Evolutionary conservation across 2,113 vertebrate species (phyloP).

Genomic region (Pachypanchax playfairii): DNA sequence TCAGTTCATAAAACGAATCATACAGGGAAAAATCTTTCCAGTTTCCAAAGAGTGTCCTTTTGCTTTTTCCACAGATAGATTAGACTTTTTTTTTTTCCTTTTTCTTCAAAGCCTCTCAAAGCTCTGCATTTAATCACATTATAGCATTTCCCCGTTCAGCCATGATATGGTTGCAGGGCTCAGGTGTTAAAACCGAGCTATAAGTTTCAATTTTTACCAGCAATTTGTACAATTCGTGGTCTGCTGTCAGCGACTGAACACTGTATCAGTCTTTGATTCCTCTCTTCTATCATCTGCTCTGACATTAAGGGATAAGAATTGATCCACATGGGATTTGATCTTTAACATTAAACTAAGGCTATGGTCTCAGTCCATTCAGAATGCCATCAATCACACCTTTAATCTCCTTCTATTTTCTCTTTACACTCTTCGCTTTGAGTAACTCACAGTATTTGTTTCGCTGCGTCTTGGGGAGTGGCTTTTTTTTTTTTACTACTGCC

Average conservation of each 20-base stretch:
- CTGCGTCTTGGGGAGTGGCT: slow-evolving; percentile 11
- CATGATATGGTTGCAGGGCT: slow-evolving; percentile 60
- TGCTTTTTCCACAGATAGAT: slow-evolving; percentile 59
- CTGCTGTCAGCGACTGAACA: slow-evolving; percentile 45
- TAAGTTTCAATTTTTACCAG: slow-evolving; percentile 62
- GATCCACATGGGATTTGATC: slow-evolving; percentile 66
- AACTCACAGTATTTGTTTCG: slow-evolving; percentile 32
- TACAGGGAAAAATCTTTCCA: slow-evolving; percentile 34
- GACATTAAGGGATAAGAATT: slow-evolving; percentile 68
- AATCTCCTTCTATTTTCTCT: slow-evolving; percentile 43
- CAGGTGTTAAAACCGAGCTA: slow-evolving; percentile 58
- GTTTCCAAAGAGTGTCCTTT: slow-evolving; percentile 65
- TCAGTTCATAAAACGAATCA: slow-evolving; percentile 50
- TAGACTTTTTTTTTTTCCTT: slow-evolving; percentile 52
- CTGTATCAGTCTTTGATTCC: slow-evolving; percentile 40
- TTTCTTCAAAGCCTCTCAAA: slow-evolving; percentile 61
- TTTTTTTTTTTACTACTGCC: slow-evolving; percentile 9
- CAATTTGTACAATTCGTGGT: slow-evolving; percentile 66
- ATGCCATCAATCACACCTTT: slow-evolving; percentile 60
- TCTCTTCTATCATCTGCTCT: slow-evolving; percentile 47
- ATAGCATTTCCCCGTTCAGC: slow-evolving; percentile 58
- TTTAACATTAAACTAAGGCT: slow-evolving; percentile 60
- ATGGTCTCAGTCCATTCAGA: slow-evolving; percentile 47
- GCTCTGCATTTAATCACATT: slow-evolving; percentile 77
- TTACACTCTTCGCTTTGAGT: slow-evolving; percentile 43